Base-by-base conservation (phyloP, 2,888 invertebrate genomes). In the Watsonalla binaria region DNA sequence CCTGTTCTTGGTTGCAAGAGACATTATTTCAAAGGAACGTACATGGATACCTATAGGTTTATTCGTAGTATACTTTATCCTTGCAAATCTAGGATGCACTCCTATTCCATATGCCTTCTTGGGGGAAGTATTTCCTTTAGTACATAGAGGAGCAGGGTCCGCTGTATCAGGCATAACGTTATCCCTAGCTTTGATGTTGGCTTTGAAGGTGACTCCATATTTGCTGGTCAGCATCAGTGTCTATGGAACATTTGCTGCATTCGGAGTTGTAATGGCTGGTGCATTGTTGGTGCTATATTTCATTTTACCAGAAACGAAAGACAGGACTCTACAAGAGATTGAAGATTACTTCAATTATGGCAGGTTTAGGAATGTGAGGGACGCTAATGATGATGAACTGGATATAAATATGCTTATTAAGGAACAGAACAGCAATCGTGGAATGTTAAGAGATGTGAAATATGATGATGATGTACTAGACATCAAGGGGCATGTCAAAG, bases 171-270 rank as follows among this genome's bases (percentile, higher is more conserved):
- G 78, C 0, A 52, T 76, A 0, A 56, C 66, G 8, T 59, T 80
- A 53, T 71, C 79, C 8, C 13, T 80, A 1, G 56, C 54, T 46
- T 50, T 79, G 1, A 67, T 74, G 66, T 13, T 64, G 5, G 69
- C 66, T 2, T 61, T 81, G 6, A 63, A 79, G 53, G 54, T 76
- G 6, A 74, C 79, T 0, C 80, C 80, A 9, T 61, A 67, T 55
- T 55, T 79, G 46, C 54, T 80, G 0, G 62, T 49, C 0, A 67
- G 56, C 42, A 49, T 78, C 0, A 69, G 78, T 51, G 76, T 84
- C 0, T 72, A 83, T 45, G 86, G 86, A 0, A 82, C 82, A 0
- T 86, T 86, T 53, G 66, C 75, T 13, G 74, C 82, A 0, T 81
- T 74, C 49, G 84, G 81, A 4, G 51, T 61, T 2, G 59, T 73